Percentiles rank a stretch among this genome's conserved stretches.
Conservation (phyloP, 2,797 vertebrate species). For the Gephyroberyx darwinii region DNA sequence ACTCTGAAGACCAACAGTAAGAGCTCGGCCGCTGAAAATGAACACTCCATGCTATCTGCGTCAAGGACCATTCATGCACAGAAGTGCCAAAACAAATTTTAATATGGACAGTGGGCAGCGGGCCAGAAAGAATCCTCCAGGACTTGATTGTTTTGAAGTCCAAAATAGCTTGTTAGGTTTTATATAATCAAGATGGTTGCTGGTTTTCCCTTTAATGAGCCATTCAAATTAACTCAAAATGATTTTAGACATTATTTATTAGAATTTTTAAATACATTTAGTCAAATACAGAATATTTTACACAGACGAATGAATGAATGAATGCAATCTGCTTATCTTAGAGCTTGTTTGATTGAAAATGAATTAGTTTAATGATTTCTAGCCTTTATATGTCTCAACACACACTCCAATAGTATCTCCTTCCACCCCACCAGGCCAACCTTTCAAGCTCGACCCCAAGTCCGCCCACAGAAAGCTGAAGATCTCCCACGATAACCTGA, state of each 20-base stretch:
- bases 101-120: too few species aligned
- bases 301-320: background rate
- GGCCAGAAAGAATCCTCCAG: background rate
- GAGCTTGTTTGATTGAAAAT: too few species aligned
- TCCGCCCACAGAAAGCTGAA: constrained; percentile 97
- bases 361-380: background rate
- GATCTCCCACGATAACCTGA: constrained; percentile 96
- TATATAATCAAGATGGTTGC: background rate
- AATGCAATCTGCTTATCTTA: background rate
- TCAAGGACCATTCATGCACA: too few species aligned
- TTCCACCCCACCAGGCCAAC: constrained; percentile 85
- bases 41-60: background rate
- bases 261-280: background rate
- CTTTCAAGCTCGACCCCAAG: constrained; percentile 97
- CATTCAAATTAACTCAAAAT: background rate
- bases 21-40: constrained; percentile 53
- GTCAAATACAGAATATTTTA: background rate
- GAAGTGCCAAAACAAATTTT: too few species aligned
- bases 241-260: background rate
- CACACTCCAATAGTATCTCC: background rate
- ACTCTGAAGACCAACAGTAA: constrained; percentile 99
- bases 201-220: background rate
- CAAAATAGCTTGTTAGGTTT: background rate
- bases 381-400: background rate
- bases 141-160: background rate